These are phyloP conservation scores for Platysternon megacephalum DNA, from an alignment of 2,113 vertebrate species.

Conservation along the genomic window DNA sequence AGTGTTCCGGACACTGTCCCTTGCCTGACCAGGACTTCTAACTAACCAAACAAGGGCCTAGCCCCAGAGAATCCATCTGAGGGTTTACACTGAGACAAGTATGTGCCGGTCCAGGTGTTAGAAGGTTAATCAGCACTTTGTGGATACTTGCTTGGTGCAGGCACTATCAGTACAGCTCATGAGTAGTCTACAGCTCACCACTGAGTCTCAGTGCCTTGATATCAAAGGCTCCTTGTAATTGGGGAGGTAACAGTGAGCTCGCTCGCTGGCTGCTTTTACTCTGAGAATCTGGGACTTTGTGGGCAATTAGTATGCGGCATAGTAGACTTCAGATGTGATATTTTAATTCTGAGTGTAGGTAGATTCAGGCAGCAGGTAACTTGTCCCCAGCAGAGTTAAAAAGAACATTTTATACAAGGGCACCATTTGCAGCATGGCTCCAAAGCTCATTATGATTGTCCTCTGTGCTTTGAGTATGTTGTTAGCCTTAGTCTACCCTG, in stretches of 20 bases:
- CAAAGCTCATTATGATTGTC: neutral
- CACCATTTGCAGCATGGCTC: neutral
- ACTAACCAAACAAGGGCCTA: too few species aligned
- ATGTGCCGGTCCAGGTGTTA: too few species aligned
- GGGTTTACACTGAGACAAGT: too few species aligned
- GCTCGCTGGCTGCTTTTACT: neutral
- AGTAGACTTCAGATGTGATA: neutral
- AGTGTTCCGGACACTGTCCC: too few species aligned
- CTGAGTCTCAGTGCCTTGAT: neutral
- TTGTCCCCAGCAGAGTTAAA: neutral
- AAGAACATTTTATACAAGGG: neutral
- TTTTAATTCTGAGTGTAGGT: neutral
- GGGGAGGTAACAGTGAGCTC: fast-evolving
- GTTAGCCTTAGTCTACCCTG: neutral
- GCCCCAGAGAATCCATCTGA: too few species aligned
- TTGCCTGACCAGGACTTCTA: too few species aligned
- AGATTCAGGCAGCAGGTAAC: neutral
- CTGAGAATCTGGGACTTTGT: neutral
- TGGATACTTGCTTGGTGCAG: neutral
- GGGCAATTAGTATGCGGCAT: neutral
- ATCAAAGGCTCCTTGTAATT: neutral
- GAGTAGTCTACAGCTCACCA: neutral
- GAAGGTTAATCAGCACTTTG: neutral
- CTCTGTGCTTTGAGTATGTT: neutral
- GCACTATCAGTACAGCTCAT: neutral